Base-by-base conservation (phyloP, 2,888 invertebrate genomes). In the Cosmia pyralina region DNA sequence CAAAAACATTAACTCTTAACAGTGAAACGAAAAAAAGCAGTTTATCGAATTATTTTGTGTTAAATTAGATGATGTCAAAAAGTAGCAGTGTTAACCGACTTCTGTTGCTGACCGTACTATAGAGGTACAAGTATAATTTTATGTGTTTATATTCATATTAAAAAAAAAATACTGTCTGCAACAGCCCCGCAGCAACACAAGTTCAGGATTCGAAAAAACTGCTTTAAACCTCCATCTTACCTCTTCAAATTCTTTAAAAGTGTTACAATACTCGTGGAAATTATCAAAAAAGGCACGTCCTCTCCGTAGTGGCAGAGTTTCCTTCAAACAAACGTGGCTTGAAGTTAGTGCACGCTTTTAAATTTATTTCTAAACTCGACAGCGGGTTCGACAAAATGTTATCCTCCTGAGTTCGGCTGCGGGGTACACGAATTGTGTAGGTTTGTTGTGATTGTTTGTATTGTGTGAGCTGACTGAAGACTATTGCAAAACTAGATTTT, bases 351-450 rank as follows among this genome's bases (percentile, higher is more conserved):
- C 82, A 80, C 85, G 86, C 89, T 91, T 92, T 92, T 88, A 90
- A 93, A 93, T 93, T 93, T 93, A 93, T 93, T 92, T 92, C 86
- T 83, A 87, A 93, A 91, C 91, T 93, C 87, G 82, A 87, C 88
- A 87, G 84, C 88, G 87, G 88, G 90, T 92, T 91, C 89, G 84
- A 89, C 89, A 90, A 90, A 90, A 90, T 91, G 87, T 86, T 92
- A 89, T 90, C 84, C 84, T 82, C 77, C 79, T 77, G 81, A 82
- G 87, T 87, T 86, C 69, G 59, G 62, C 69, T 58, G 34, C 55
- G 64, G 34, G 85, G 77, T 72, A 81, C 89, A 83, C 44, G 59
- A 84, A 80, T 85, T 60, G 77, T 68, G 71, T 69, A 50, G 3
- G 55, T 44, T 28, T 13, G 6, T 44, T 41, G 4, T 19, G 15